Conservation (phyloP, 2,888 invertebrate species). For the Tipula helvola region DNA sequence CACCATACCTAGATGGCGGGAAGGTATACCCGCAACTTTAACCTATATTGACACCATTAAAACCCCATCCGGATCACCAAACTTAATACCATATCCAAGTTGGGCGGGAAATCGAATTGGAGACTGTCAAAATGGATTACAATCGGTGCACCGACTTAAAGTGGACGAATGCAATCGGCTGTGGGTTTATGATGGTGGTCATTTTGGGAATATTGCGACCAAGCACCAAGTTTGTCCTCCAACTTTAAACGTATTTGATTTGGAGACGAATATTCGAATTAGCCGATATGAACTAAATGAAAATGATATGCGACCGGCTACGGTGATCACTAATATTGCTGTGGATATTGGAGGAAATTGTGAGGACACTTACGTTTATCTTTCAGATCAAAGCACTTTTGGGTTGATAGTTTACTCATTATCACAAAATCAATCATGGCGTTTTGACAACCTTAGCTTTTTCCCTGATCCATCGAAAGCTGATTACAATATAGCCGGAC, state of each 20-base stretch:
- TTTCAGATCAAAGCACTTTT: conserved; percentile 71
- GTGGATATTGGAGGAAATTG: conserved; percentile 62
- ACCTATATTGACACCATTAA: conserved; percentile 64
- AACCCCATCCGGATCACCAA: conserved; percentile 53
- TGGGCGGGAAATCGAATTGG: conserved; percentile 62
- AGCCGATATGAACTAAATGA: conserved; percentile 54
- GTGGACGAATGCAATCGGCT: conserved; percentile 56
- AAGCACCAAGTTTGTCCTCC: conserved; percentile 70
- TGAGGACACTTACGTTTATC: conserved; percentile 65
- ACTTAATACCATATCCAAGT: conserved; percentile 64
- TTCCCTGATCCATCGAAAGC: conserved; percentile 68
- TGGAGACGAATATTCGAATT: conserved; percentile 56
- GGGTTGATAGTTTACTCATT: conserved; percentile 70
- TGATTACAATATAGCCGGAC: conserved; percentile 63
- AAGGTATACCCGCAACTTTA: conserved; percentile 70
- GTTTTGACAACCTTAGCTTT: conserved; percentile 65
- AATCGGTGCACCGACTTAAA: conserved; percentile 66
- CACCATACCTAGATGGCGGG: conserved; percentile 66
- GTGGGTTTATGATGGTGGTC: conserved; percentile 44
- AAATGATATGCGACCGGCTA: conserved; percentile 61
- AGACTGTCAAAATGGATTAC: conserved; percentile 59
- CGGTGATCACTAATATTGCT: conserved; percentile 73
- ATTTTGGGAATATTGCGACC: conserved; percentile 63
- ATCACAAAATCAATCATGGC: conserved; percentile 64
- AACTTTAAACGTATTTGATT: conserved; percentile 61